Evolutionary conservation across 1,140 invertebrate genomes (phyloP).

Genomic region (Sminthurinus signatus): DNA sequence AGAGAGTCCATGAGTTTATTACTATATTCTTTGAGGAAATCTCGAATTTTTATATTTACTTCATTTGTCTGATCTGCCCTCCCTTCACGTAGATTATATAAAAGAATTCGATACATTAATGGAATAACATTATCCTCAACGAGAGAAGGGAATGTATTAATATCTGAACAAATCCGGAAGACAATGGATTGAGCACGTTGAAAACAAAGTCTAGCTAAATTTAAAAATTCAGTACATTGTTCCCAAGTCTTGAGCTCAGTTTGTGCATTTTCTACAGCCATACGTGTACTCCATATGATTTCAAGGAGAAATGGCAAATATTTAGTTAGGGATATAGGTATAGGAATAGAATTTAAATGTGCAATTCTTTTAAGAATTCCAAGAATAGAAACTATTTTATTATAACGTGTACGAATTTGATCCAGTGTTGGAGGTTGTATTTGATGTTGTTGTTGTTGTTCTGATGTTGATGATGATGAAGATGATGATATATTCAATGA

Average conservation of each 20-base stretch:
- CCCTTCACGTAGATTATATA: neutral
- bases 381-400: neutral
- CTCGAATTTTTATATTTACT: too few relatives aligned
- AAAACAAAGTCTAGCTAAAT: neutral
- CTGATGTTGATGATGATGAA: too few relatives aligned
- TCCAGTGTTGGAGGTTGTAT: too few relatives aligned
- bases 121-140: neutral
- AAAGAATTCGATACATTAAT: neutral
- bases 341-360: neutral
- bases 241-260: neutral
- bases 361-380: neutral
- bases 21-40: too few relatives aligned
- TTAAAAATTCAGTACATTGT: neutral
- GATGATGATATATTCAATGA: too few relatives aligned
- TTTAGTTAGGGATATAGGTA: neutral
- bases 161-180: neutral
- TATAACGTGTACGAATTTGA: neutral
- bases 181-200: neutral
- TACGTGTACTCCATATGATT: neutral
- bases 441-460: too few relatives aligned
- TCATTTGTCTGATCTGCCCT: neutral
- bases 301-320: constrained; percentile 9
- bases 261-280: neutral
- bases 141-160: neutral
- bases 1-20: too few relatives aligned